Evolutionary conservation across 2,888 invertebrate genomes (phyloP), one percentile per base, ranked within the genome.

Genomic region (Thymelicus sylvestris): DNA sequence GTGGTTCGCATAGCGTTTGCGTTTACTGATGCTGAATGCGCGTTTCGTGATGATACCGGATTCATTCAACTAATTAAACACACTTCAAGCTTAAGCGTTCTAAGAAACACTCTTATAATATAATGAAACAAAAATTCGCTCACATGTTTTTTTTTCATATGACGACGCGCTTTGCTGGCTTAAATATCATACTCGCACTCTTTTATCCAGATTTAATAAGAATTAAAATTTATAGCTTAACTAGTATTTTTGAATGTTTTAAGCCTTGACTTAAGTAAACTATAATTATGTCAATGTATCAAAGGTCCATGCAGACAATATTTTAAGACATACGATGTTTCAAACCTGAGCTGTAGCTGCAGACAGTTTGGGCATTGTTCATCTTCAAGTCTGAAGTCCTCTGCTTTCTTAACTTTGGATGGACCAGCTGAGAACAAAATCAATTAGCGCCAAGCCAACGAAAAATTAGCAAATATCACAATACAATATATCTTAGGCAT

Each of bases 371-470:
- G 85, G 82, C 91, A 92, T 75, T 76, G 73, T 71, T 70, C 76
- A 74, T 86, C 85, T 24, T 82, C 81, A 52, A 78, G 77, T 74
- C 81, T 83, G 75, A 67, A 57, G 73, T 78, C 79, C 55, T 85
- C 89, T 65, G 74, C 64, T 79, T 87, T 91, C 81, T 84, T 80
- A 75, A 77, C 61, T 85, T 91, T 91, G 83, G 82, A 81, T 79
- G 90, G 84, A 78, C 86, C 87, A 79, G 86, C 92, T 92, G 92
- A 82, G 90, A 91, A 92, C 91, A 92, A 86, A 89, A 86, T 83
- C 81, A 86, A 91, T 82, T 80, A 87, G 85, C 91, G 90, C 92
- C 81, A 84, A 90, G 92, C 92, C 83, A 85, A 83, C 84, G 76
- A 84, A 76, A 77, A 65, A 68, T 71, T 73, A 69, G 55, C 69